Conservation (phyloP, 2,797 vertebrate genomes). For the Phylloscopus collybita region DNA sequence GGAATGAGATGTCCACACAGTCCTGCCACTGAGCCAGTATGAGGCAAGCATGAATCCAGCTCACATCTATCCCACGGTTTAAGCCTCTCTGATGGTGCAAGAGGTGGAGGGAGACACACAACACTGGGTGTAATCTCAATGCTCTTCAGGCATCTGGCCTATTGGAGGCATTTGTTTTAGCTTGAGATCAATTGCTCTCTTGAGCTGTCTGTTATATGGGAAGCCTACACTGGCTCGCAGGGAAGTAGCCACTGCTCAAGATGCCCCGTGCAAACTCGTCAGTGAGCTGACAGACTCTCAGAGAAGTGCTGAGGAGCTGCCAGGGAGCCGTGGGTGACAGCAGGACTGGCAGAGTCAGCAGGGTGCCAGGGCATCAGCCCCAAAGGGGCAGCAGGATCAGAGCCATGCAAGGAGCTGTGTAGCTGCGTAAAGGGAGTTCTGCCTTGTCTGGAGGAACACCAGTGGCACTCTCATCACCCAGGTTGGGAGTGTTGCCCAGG, state of each 20-base stretch:
- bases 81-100: background rate
- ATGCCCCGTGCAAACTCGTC: background rate
- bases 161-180: background rate
- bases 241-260: background rate
- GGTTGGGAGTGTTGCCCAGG: background rate
- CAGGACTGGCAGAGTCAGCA: background rate
- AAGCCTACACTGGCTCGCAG: background rate
- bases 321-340: background rate
- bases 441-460: background rate
- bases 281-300: background rate
- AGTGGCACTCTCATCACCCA: background rate
- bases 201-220: background rate
- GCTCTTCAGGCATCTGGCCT: background rate
- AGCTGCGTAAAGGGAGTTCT: accelerated
- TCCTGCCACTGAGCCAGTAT: background rate
- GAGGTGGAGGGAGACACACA: background rate
- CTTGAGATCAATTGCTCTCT: background rate
- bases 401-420: background rate
- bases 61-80: background rate
- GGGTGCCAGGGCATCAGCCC: background rate
- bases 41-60: background rate
- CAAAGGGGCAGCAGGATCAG: background rate
- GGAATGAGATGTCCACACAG: background rate
- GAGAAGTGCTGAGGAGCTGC: background rate
- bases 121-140: background rate